Evolutionary conservation across 2,113 vertebrate genomes (phyloP).

Genomic region (Petrocephalus zakoni): DNA sequence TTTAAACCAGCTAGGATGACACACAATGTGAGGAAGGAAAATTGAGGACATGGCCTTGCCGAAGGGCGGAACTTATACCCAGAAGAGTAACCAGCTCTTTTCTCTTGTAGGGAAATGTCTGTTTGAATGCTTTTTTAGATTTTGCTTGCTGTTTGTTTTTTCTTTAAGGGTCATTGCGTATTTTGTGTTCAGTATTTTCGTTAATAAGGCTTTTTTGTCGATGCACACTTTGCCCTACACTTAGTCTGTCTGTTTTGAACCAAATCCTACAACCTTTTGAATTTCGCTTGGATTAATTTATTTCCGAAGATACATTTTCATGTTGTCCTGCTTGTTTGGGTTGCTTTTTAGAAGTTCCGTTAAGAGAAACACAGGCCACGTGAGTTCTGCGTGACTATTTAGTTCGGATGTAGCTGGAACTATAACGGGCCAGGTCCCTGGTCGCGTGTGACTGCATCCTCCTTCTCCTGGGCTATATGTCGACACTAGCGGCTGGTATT

Average conservation of each 20-base stretch:
- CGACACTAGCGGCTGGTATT: background rate
- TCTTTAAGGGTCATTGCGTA: background rate
- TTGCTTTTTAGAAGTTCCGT: background rate
- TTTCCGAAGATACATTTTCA: background rate
- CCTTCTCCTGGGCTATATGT: background rate
- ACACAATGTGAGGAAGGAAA: background rate
- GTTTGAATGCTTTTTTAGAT: background rate
- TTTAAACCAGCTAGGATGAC: conserved; percentile 1
- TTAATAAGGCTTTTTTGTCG: background rate
- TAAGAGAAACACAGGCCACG: background rate
- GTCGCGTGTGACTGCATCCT: background rate
- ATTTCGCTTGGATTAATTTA: background rate
- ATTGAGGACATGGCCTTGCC: background rate
- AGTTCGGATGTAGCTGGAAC: background rate
- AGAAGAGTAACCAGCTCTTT: background rate
- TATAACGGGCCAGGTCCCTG: background rate
- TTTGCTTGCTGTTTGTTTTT: background rate
- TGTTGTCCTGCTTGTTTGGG: background rate
- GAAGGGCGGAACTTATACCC: background rate
- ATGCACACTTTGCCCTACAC: background rate
- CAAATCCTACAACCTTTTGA: background rate
- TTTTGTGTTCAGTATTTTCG: conserved; percentile 7
- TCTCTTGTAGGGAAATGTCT: background rate
- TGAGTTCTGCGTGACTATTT: background rate
- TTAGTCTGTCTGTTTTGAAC: background rate